These are phyloP conservation scores for Epinephelus moara DNA, from an alignment of 2,113 vertebrate genomes.

Conservation along the genomic window DNA sequence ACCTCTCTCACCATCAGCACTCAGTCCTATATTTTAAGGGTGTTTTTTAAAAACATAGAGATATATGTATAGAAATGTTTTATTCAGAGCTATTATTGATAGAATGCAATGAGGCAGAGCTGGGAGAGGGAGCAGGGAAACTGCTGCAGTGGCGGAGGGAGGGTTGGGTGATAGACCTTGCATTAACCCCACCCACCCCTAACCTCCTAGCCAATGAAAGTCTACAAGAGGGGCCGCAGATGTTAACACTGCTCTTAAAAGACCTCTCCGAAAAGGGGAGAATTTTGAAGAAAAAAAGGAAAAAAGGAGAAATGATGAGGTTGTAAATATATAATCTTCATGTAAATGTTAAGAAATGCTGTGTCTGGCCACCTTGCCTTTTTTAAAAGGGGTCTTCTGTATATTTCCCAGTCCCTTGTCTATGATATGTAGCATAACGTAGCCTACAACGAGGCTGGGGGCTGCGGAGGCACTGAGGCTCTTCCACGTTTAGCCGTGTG, in stretches of 20 bases:
- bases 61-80: conserved; percentile 89
- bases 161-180: conserved; percentile 23
- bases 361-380: conserved; percentile 71
- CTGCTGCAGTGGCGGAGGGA: conserved; percentile 54
- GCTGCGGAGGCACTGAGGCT: conserved; percentile 27
- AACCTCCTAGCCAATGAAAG: conserved; percentile 57
- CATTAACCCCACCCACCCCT: conserved; percentile 15
- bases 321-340: conserved; percentile 89
- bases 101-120: conserved; percentile 83
- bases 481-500: conserved; percentile 51
- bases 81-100: conserved; percentile 88
- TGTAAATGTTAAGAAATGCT: conserved; percentile 81
- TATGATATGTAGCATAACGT: conserved; percentile 62
- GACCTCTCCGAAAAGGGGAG: conserved; percentile 73
- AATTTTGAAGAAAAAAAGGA: conserved; percentile 51
- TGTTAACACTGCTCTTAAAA: conserved; percentile 86
- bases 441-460: conserved; percentile 45
- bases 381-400: conserved; percentile 42
- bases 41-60: conserved; percentile 84
- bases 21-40: conserved; percentile 84
- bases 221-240: conserved; percentile 80
- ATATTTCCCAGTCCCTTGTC: conserved; percentile 41
- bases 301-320: conserved; percentile 77
- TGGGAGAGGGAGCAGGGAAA: conserved; percentile 77
- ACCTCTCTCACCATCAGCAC: conserved; percentile 80